Percentiles rank a stretch among this genome's conserved stretches.
Conservation (phyloP, 2,888 invertebrate species). For the Epirrita christyi region DNA sequence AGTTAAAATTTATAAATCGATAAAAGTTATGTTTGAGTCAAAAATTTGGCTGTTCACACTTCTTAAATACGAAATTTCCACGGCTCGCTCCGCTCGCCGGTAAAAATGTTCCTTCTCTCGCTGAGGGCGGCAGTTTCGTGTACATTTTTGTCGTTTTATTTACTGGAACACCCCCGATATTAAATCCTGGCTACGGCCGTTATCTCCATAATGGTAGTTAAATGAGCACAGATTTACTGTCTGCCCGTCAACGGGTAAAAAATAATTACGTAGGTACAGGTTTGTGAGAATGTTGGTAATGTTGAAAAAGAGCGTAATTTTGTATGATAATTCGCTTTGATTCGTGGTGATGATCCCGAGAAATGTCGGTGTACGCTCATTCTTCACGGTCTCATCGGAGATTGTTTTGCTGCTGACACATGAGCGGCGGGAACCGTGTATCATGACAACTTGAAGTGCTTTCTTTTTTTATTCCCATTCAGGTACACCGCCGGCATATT, state of each 20-base stretch:
- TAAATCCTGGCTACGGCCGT: too few species aligned
- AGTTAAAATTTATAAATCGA: too few species aligned
- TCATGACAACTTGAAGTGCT: constrained; percentile 34
- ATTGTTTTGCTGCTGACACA: constrained; percentile 27
- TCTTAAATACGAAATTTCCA: too few species aligned
- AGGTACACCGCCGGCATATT: constrained; percentile 9
- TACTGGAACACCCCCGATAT: too few species aligned
- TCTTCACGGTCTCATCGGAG: constrained; percentile 30
- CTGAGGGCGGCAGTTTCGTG: too few species aligned
- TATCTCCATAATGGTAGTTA: constrained; percentile 61
- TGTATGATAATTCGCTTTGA: constrained; percentile 30
- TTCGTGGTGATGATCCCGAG: constrained; percentile 26
- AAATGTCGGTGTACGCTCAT: constrained; percentile 23
- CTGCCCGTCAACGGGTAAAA: constrained; percentile 43
- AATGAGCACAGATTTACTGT: constrained; percentile 62
- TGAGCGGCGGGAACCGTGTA: constrained; percentile 19
- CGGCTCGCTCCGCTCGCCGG: too few species aligned
- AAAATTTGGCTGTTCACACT: too few species aligned
- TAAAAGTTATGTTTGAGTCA: too few species aligned
- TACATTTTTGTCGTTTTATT: too few species aligned
- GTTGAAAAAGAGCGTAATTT: constrained; percentile 24
- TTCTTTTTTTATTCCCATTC: constrained; percentile 23
- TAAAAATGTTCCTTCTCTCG: too few species aligned
- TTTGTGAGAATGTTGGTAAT: constrained; percentile 24
- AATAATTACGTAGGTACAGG: constrained; percentile 23